Percentiles rank a stretch among this genome's conserved stretches.
Evolutionary conservation across 1,140 invertebrate genomes (phyloP).

Genomic region (Scaptomyza pallida): DNA sequence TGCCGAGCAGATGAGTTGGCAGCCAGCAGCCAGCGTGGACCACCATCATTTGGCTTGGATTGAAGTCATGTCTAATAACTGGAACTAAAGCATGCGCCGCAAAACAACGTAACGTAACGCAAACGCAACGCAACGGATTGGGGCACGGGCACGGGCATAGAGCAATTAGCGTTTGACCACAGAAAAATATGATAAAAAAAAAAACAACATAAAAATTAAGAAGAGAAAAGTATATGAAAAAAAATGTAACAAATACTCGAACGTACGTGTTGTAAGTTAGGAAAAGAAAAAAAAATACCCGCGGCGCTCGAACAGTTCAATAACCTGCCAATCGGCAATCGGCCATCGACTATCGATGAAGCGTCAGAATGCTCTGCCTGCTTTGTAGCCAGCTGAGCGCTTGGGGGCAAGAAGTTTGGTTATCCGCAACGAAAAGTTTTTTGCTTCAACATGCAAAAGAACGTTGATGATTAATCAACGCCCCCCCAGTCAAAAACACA

Average conservation of each 20-base stretch:
- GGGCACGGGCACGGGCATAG: conserved; percentile 2
- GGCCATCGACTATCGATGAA: conserved; percentile 59
- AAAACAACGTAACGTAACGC: too few species aligned
- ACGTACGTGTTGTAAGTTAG: conserved; percentile 11
- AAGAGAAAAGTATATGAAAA: conserved; percentile 7
- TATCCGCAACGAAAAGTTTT: conserved; percentile 43
- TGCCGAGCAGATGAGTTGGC: conserved; percentile 1
- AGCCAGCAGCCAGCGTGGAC: conserved; percentile 13
- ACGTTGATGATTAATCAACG: conserved; percentile 72
- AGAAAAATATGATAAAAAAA: conserved; percentile 15
- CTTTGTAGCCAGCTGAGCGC: conserved; percentile 9
- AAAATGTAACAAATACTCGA: conserved; percentile 64
- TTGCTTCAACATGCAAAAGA: conserved; percentile 53
- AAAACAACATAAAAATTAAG: conserved; percentile 4
- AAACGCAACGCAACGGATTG: conserved; percentile 43
- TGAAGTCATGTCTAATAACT: conserved; percentile 71
- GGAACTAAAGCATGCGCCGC: conserved; percentile 74
- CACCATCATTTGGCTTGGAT: conserved; percentile 26
- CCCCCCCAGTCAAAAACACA: conserved; percentile 12
- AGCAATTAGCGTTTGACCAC: conserved; percentile 67
- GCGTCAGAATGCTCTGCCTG: conserved; percentile 1
- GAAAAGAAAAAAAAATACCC: conserved; percentile 1
- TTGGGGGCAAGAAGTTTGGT: conserved; percentile 27
- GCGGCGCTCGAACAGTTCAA: conserved; percentile 54
- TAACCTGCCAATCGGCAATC: conserved; percentile 57